phyloP scores from a whole-genome alignment of 2,888 invertebrate genomes.

The Xanthia togata region DNA sequence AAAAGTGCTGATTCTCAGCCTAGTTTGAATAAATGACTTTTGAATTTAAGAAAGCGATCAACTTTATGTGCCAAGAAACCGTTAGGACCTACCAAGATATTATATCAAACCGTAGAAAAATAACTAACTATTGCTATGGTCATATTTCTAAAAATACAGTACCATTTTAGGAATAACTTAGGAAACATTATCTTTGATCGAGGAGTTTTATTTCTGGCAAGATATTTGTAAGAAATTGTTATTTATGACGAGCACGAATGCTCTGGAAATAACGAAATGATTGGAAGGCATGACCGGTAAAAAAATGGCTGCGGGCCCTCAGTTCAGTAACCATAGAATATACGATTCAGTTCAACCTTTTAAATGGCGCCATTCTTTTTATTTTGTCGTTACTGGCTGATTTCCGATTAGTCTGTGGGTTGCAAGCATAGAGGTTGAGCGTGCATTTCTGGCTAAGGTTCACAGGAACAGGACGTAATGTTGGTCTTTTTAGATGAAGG shows the following conservation, averaged over 20 bases:
- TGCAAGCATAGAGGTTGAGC: constrained; percentile 3
- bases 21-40: too few species aligned
- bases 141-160: constrained; percentile 39
- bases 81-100: not conserved
- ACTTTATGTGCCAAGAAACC: constrained; percentile 25
- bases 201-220: constrained; percentile 33
- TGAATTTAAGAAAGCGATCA: not conserved
- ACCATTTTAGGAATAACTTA: constrained; percentile 26
- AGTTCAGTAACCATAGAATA: constrained; percentile 31
- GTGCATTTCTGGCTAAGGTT: not conserved
- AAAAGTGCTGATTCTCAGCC: too few species aligned
- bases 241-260: constrained; percentile 55
- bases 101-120: not conserved
- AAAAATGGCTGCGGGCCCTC: constrained; percentile 27
- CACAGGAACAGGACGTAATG: not conserved
- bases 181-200: constrained; percentile 1
- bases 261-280: constrained; percentile 51
- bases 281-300: constrained; percentile 42
- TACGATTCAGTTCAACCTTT: constrained; percentile 41
- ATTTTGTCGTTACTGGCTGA: constrained; percentile 19
- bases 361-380: constrained; percentile 33
- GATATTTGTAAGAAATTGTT: constrained; percentile 50
- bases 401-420: constrained; percentile 34
- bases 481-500: not conserved
- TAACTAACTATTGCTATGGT: not conserved